phyloP scores from a whole-genome alignment of 2,888 invertebrate genomes.

The Seira ritae region DNA sequence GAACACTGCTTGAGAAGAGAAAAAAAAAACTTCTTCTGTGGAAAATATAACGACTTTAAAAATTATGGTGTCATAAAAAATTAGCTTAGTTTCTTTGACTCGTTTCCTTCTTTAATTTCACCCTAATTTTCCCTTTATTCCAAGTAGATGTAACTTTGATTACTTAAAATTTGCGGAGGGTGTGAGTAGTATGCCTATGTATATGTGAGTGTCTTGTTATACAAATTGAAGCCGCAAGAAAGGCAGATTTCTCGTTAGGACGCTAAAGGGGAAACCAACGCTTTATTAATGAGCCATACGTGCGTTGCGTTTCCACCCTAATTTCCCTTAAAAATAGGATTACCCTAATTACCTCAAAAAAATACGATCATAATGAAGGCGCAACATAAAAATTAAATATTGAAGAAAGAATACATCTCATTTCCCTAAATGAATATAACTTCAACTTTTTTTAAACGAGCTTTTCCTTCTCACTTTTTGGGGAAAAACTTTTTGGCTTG shows the following conservation, averaged over 20 bases:
- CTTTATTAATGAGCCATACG: background rate
- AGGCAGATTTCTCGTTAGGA: background rate
- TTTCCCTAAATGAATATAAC: too few relatives aligned
- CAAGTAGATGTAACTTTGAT: slow-evolving; percentile 11
- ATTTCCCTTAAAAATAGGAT: slow-evolving; percentile 3
- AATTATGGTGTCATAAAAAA: background rate
- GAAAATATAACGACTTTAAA: too few relatives aligned
- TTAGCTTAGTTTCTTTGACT: background rate
- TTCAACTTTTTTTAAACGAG: too few relatives aligned
- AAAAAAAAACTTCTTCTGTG: too few relatives aligned
- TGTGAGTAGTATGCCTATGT: too few relatives aligned
- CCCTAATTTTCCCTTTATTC: slow-evolving; percentile 3
- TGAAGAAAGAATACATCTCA: too few relatives aligned
- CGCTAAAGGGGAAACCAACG: background rate
- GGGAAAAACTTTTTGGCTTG: too few relatives aligned
- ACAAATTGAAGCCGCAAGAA: background rate
- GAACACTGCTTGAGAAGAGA: background rate
- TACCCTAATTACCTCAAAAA: background rate
- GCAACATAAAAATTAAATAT: too few relatives aligned
- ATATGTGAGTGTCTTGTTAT: background rate
- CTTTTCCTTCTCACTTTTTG: too few relatives aligned
- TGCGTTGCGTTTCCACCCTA: background rate
- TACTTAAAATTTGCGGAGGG: background rate
- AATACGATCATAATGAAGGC: background rate
- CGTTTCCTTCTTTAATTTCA: background rate